Percentiles rank a stretch among this genome's conserved stretches.
Evolutionary conservation across 35 echinoderm and acorn worm genomes (phyloP).

Genomic region (Apostichopus californicus): DNA sequence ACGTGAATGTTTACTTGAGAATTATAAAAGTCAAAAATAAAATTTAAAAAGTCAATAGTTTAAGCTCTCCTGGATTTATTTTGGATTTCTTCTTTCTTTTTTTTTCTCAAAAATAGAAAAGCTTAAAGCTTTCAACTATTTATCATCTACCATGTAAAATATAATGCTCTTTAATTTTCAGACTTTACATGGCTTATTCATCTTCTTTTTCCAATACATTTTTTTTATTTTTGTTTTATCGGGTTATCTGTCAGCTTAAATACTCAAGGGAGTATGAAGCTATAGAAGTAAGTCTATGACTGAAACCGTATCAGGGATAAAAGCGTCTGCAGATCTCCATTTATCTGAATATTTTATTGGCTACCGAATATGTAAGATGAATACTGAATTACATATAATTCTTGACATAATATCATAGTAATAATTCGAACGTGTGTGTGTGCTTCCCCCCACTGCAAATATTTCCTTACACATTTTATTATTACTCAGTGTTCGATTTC

Average conservation of each 20-base stretch:
- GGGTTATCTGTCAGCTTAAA: not conserved
- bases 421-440: not conserved
- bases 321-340: not conserved
- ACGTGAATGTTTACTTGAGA: too few relatives aligned
- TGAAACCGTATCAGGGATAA: not conserved
- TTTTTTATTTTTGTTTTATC: not conserved
- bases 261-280: not conserved
- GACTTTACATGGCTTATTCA: not conserved
- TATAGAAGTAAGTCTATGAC: not conserved
- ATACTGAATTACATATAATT: slow-evolving; percentile 28
- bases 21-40: too few relatives aligned
- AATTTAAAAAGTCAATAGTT: too few relatives aligned
- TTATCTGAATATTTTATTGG: slow-evolving; percentile 25
- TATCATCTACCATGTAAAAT: not conserved
- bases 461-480: not conserved
- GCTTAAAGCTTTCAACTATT: not conserved
- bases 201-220: not conserved
- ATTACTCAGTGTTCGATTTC: not conserved
- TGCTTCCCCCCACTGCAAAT: not conserved
- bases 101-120: not conserved
- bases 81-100: not conserved
- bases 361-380: slow-evolving; percentile 35
- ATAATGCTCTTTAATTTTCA: not conserved
- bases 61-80: not conserved
- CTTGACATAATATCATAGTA: not conserved